Evolutionary conservation across 2,113 vertebrate genomes (phyloP).

Genomic region (Petrocephalus microphthalmus): DNA sequence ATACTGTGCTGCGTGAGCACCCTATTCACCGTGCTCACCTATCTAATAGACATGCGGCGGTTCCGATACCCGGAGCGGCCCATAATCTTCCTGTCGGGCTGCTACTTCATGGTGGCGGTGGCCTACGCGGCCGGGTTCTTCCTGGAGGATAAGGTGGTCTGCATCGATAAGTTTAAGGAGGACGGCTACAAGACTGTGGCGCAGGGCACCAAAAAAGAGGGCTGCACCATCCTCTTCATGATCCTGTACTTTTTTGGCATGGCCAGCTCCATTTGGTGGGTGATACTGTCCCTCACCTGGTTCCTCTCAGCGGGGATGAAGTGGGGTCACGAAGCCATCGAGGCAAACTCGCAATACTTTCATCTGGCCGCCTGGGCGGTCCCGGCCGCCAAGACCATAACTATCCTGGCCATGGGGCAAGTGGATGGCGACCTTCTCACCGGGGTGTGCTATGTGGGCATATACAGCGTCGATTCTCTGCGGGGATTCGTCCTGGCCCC

Average conservation of each 20-base stretch:
- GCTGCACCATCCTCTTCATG: slow-evolving; percentile 87
- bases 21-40: slow-evolving; percentile 84
- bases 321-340: slow-evolving; percentile 88
- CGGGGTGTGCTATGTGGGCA: slow-evolving; percentile 85
- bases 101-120: slow-evolving; percentile 88
- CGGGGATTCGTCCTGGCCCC: slow-evolving; percentile 82
- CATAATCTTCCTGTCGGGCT: slow-evolving; percentile 86
- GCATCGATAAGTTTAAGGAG: slow-evolving; percentile 73
- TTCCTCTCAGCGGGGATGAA: slow-evolving; percentile 89
- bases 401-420: slow-evolving; percentile 77
- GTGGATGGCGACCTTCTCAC: slow-evolving; percentile 86
- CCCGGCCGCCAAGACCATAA: slow-evolving; percentile 82
- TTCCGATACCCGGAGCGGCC: slow-evolving; percentile 86
- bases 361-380: slow-evolving; percentile 88
- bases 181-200: slow-evolving; percentile 78
- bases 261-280: slow-evolving; percentile 93
- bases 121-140: slow-evolving; percentile 76
- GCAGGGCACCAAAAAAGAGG: slow-evolving; percentile 85
- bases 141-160: slow-evolving; percentile 77
- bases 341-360: slow-evolving; percentile 83
- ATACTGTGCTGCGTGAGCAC: slow-evolving; percentile 79
- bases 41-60: slow-evolving; percentile 76
- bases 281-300: slow-evolving; percentile 85
- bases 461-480: slow-evolving; percentile 73
- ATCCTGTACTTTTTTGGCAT: slow-evolving; percentile 89